Percentiles rank a stretch among this genome's conserved stretches.
phyloP scores from a whole-genome alignment of 92 coral and sea anemone genomes.

The Anthopleura xanthogrammica region DNA sequence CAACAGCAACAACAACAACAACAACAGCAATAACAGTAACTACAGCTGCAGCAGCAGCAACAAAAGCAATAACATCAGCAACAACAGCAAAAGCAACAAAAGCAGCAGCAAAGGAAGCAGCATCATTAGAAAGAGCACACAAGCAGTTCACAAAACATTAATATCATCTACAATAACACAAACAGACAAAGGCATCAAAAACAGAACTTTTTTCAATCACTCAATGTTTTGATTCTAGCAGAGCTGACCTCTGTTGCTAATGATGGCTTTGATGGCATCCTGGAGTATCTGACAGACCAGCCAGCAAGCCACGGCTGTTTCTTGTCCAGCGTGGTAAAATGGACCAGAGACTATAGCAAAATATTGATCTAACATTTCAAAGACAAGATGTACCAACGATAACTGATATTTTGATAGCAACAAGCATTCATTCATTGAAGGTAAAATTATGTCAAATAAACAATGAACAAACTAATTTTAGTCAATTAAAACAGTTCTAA shows the following conservation, averaged over 20 bases:
- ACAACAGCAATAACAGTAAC: neutral
- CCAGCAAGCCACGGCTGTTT: neutral
- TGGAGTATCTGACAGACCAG: neutral
- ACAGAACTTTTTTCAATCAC: neutral
- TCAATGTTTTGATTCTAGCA: neutral
- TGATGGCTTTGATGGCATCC: neutral
- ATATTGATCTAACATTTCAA: conserved; percentile 19
- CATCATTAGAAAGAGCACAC: neutral
- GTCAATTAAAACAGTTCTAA: neutral
- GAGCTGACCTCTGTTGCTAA: neutral
- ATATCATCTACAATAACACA: no score
- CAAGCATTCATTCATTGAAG: neutral
- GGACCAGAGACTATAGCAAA: neutral
- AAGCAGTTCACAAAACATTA: no score
- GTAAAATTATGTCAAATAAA: neutral
- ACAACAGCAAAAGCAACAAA: neutral
- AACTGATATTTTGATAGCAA: neutral
- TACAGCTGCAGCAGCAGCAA: neutral
- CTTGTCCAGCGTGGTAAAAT: neutral
- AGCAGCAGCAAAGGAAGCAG: neutral
- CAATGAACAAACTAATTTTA: neutral
- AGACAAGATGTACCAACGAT: conserved; percentile 14
- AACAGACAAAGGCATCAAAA: neutral
- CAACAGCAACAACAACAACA: neutral
- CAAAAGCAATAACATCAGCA: neutral